Evolutionary conservation across 1,140 invertebrate species (phyloP).

Genomic region (Lepidurus apus): DNA sequence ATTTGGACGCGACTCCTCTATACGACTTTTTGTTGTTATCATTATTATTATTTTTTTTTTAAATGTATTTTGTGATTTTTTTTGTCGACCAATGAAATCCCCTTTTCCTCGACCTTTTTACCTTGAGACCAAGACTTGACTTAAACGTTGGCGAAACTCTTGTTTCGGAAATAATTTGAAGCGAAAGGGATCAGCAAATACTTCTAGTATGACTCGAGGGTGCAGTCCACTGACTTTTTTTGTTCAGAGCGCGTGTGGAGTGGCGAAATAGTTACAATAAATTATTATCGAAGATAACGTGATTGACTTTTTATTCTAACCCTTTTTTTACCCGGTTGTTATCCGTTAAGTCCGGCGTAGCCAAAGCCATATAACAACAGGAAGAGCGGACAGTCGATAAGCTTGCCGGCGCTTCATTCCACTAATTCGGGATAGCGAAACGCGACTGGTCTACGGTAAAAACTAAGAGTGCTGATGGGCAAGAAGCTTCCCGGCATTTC

Average conservation of each 20-base stretch:
- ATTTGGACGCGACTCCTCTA: not conserved
- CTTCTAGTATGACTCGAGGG: too few relatives aligned
- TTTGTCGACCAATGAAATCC: not conserved
- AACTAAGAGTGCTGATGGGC: too few relatives aligned
- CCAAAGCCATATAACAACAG: too few relatives aligned
- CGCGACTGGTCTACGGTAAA: too few relatives aligned
- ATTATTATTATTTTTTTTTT: too few relatives aligned
- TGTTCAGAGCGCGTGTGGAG: not conserved
- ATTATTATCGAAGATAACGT: not conserved
- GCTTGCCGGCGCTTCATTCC: too few relatives aligned
- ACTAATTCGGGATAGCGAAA: too few relatives aligned
- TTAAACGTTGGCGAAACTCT: not conserved
- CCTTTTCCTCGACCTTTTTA: not conserved
- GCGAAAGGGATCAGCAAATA: not conserved
- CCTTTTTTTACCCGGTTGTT: too few relatives aligned
- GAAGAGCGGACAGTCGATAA: too few relatives aligned
- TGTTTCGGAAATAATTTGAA: not conserved
- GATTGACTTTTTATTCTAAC: not conserved
- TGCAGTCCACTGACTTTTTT: not conserved
- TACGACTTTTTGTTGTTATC: not conserved
- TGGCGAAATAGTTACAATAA: not conserved
- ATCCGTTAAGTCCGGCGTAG: too few relatives aligned
- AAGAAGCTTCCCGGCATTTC: too few relatives aligned
- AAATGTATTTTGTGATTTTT: not conserved
- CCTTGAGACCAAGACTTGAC: not conserved